Percentiles rank a stretch among this genome's conserved stretches.
These are phyloP conservation scores for Aleadryas rufinucha DNA, from an alignment of 2,113 vertebrate genomes.

Conservation along the genomic window DNA sequence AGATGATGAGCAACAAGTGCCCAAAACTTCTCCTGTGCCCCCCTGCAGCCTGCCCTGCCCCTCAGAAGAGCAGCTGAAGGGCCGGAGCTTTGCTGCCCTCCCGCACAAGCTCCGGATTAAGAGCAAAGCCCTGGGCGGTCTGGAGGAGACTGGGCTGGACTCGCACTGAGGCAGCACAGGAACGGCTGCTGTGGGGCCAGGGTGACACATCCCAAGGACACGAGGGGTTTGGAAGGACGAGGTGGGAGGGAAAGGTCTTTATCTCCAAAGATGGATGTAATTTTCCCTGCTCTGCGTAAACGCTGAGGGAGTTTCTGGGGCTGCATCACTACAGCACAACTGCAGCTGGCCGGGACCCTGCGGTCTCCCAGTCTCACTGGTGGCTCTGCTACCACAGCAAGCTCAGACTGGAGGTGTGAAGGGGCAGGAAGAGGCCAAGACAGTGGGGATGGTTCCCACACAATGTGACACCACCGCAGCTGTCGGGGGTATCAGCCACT, in stretches of 20 bases:
- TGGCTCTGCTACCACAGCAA: not conserved
- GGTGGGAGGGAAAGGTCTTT: not conserved
- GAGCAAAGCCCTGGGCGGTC: not conserved
- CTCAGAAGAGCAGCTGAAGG: not conserved
- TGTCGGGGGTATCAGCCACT: not conserved
- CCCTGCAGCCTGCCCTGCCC: not conserved
- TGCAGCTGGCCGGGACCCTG: not conserved
- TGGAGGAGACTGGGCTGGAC: not conserved
- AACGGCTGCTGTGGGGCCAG: not conserved
- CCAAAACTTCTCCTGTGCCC: slow-evolving; percentile 7
- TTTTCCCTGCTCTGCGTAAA: not conserved
- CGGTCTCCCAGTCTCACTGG: not conserved
- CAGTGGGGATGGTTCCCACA: not conserved
- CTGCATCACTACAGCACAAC: not conserved
- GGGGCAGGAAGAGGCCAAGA: not conserved
- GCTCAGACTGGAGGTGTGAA: not conserved
- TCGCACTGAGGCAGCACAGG: not conserved
- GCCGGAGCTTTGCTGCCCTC: slow-evolving; percentile 34
- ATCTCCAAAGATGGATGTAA: not conserved
- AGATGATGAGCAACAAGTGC: slow-evolving; percentile 70
- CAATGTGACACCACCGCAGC: not conserved
- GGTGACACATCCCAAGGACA: not conserved
- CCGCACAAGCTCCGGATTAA: slow-evolving; percentile 81
- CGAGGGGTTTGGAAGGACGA: not conserved
- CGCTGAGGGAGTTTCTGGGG: not conserved